These are phyloP conservation scores for Dermolepida albohirtum DNA, from an alignment of 2,888 invertebrate species.

Conservation along the genomic window DNA sequence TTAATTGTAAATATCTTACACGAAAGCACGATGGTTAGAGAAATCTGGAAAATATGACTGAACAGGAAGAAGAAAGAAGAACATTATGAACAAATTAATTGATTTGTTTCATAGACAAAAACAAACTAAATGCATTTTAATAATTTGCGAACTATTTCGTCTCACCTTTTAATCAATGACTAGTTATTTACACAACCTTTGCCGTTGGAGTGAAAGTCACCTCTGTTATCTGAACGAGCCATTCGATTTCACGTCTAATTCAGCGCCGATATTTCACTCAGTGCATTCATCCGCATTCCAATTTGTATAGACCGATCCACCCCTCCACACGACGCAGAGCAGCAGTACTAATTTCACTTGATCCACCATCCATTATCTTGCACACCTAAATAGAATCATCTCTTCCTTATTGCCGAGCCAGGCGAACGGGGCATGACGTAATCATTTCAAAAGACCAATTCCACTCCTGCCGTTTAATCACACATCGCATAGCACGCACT, in stretches of 20 bases:
- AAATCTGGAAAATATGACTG: too few relatives aligned
- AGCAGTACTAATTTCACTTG: slow-evolving; percentile 19
- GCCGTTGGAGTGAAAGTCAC: too few relatives aligned
- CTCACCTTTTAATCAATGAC: too few relatives aligned
- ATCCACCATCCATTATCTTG: slow-evolving; percentile 20
- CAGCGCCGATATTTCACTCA: slow-evolving; percentile 11
- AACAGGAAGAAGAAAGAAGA: too few relatives aligned
- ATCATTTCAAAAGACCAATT: slow-evolving; percentile 29
- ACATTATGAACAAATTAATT: too few relatives aligned
- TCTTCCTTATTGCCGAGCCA: slow-evolving; percentile 6
- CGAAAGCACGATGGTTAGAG: too few relatives aligned
- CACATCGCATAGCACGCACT: background rate
- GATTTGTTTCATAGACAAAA: too few relatives aligned
- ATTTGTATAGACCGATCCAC: background rate
- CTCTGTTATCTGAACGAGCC: background rate
- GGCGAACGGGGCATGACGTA: background rate
- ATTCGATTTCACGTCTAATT: slow-evolving; percentile 28
- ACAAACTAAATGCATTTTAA: too few relatives aligned
- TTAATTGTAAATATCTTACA: too few relatives aligned
- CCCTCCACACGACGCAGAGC: background rate
- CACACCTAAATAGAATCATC: slow-evolving; percentile 2
- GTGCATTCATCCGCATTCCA: background rate
- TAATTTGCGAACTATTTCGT: too few relatives aligned
- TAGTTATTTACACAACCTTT: too few relatives aligned
- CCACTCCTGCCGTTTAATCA: background rate